Conservation (phyloP, 2,888 invertebrate species). For the Andrena dorsata region DNA sequence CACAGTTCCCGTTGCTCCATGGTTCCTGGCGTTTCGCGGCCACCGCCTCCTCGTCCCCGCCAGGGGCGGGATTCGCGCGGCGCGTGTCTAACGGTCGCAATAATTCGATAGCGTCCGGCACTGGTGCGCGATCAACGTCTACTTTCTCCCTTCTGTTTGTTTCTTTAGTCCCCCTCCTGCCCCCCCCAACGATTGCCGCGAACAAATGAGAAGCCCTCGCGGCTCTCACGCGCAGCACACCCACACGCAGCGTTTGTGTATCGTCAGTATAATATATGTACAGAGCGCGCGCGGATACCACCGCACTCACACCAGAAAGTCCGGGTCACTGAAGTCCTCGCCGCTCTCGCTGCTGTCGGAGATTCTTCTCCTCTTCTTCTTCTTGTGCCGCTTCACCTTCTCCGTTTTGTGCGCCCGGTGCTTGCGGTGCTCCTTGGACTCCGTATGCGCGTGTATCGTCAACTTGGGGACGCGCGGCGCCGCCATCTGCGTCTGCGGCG, state of each 20-base stretch:
- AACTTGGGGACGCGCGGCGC: slow-evolving; percentile 82
- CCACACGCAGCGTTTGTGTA: slow-evolving; percentile 36
- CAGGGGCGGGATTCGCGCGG: not conserved
- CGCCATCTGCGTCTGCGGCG: slow-evolving; percentile 45
- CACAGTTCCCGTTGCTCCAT: slow-evolving; percentile 26
- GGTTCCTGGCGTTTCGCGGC: not conserved
- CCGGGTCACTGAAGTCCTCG: slow-evolving; percentile 89
- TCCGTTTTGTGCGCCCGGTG: slow-evolving; percentile 83
- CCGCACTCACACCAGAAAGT: slow-evolving; percentile 83
- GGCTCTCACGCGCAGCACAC: slow-evolving; percentile 33
- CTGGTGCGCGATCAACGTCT: slow-evolving; percentile 45
- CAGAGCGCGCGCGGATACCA: slow-evolving; percentile 63
- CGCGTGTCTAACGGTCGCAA: slow-evolving; percentile 25
- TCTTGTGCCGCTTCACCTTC: slow-evolving; percentile 83
- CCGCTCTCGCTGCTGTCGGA: slow-evolving; percentile 87
- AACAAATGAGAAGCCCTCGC: slow-evolving; percentile 20
- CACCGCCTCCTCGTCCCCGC: not conserved
- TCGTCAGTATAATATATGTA: slow-evolving; percentile 60
- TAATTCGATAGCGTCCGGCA: slow-evolving; percentile 71
- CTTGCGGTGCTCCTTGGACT: slow-evolving; percentile 82
- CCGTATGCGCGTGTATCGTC: slow-evolving; percentile 81
- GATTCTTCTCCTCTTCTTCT: slow-evolving; percentile 83
- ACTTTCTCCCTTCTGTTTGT: slow-evolving; percentile 20
- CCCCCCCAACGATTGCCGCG: slow-evolving; percentile 28
- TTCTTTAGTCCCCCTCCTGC: no score